Percentiles rank a stretch among this genome's conserved stretches.
Evolutionary conservation across 2,888 invertebrate species (phyloP).

Genomic region (Eurytoma californica): DNA sequence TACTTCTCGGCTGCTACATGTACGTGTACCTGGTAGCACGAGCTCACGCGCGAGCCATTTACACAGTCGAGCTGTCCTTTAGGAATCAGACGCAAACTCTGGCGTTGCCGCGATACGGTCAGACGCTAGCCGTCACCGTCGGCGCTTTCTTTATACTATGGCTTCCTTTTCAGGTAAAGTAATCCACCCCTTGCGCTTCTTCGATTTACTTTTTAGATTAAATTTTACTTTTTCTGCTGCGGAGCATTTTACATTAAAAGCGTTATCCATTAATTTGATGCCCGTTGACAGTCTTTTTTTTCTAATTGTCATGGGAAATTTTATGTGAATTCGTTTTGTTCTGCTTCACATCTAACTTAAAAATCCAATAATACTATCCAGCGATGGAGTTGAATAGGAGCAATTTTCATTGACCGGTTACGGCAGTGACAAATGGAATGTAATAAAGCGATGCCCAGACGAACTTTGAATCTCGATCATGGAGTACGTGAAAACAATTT

Average conservation of each 20-base stretch:
- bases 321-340: too few species aligned
- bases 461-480: constrained; percentile 14
- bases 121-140: constrained; percentile 80
- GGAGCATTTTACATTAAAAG: neutral
- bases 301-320: too few species aligned
- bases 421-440: constrained; percentile 1
- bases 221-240: too few species aligned
- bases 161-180: constrained; percentile 79
- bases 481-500: constrained; percentile 27
- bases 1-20: constrained; percentile 79
- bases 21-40: constrained; percentile 81
- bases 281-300: neutral
- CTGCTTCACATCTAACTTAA: too few species aligned
- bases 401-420: constrained; percentile 19
- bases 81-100: constrained; percentile 74
- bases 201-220: too few species aligned
- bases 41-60: constrained; percentile 80
- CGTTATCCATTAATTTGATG: too few species aligned
- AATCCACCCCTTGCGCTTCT: too few species aligned
- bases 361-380: too few species aligned
- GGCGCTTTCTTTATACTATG: constrained; percentile 79
- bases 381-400: neutral
- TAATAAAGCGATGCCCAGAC: constrained; percentile 19
- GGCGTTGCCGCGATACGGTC: constrained; percentile 78
- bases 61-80: constrained; percentile 79